Evolutionary conservation across 1,140 invertebrate genomes (phyloP).

Genomic region (Gryllus bimaculatus): DNA sequence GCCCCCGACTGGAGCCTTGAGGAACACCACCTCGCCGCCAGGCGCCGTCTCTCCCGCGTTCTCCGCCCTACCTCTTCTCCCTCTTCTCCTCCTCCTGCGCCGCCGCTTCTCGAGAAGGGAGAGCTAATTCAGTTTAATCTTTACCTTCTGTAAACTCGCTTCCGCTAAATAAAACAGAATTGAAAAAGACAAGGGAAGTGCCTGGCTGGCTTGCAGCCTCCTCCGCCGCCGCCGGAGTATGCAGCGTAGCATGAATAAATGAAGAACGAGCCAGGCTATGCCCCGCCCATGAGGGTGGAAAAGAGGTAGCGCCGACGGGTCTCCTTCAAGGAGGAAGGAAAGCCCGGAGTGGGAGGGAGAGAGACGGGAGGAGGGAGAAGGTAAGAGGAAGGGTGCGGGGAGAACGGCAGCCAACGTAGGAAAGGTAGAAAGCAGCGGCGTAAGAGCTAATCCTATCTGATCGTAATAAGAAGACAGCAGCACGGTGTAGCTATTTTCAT

Average conservation of each 20-base stretch:
- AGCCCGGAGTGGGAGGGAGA: neutral
- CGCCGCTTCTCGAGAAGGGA: neutral
- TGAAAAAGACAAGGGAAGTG: slow-evolving; percentile 18
- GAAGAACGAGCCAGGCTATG: neutral
- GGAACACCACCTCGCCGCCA: no score
- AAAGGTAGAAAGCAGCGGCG: neutral
- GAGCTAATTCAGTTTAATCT: slow-evolving; percentile 20
- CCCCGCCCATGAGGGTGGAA: neutral
- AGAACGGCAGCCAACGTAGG: neutral
- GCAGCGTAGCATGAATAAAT: slow-evolving; percentile 4
- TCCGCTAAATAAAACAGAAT: slow-evolving; percentile 21
- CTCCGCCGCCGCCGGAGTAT: neutral
- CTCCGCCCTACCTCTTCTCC: neutral
- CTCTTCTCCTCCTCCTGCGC: neutral
- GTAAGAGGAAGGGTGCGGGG: neutral
- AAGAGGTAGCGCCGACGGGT: neutral
- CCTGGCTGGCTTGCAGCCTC: neutral
- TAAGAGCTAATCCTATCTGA: slow-evolving; percentile 13
- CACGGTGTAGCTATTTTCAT: slow-evolving; percentile 6
- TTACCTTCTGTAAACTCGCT: slow-evolving; percentile 20
- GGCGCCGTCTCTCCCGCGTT: neutral
- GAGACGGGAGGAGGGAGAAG: neutral
- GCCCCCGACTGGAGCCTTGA: no score
- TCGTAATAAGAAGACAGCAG: slow-evolving; percentile 12
- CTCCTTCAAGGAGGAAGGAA: neutral